phyloP scores from a whole-genome alignment of 2,797 vertebrate genomes.

The Epinephelus malabaricus region DNA sequence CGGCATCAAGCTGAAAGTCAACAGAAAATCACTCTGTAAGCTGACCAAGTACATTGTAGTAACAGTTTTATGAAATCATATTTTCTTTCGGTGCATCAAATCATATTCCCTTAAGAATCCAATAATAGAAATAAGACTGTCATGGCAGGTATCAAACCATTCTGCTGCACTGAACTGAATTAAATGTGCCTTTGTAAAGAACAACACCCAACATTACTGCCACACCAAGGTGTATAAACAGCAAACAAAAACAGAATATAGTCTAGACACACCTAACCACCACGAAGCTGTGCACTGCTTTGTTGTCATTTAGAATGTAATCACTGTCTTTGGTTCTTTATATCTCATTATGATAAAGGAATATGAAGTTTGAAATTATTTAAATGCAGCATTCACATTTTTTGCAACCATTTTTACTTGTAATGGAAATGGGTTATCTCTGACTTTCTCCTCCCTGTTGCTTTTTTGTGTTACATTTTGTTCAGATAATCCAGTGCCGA shows the following conservation, averaged over 20 bases:
- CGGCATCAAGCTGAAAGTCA: slow-evolving; percentile 73
- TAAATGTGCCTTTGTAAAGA: background rate
- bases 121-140: background rate
- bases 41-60: background rate
- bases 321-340: background rate
- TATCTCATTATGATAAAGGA: background rate
- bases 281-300: background rate
- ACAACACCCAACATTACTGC: background rate
- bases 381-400: background rate
- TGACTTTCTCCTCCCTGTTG: background rate
- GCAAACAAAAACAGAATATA: background rate
- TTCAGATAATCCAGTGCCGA: background rate
- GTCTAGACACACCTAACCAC: background rate
- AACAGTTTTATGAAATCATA: background rate
- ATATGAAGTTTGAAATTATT: background rate
- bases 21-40: slow-evolving; percentile 30
- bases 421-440: background rate
- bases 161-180: background rate
- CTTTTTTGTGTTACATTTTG: background rate
- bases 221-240: background rate
- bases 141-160: background rate
- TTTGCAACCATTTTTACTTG: background rate
- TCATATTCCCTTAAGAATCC: background rate
- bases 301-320: background rate
- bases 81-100: background rate